Evolutionary conservation across 2,113 vertebrate genomes (phyloP), one percentile per base, ranked within the genome.

Genomic region (Numida meleagris): DNA sequence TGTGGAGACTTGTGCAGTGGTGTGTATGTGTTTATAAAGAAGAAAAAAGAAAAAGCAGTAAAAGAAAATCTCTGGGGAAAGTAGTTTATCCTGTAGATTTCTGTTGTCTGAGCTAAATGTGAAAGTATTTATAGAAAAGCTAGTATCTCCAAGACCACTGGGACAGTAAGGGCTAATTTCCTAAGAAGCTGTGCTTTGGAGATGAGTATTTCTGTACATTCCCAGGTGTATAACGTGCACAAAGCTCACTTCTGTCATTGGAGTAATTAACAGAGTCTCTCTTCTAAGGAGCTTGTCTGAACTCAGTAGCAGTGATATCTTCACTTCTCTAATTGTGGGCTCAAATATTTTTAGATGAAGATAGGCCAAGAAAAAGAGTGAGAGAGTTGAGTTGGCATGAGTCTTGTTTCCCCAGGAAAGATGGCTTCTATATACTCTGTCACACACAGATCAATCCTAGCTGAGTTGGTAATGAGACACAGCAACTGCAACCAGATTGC

Each of bases 321-420:
- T 34, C 51, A 3, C 4, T 59, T 83, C 31, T 58, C 40, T 62
- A 61, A 16, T 34, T 0, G 0, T 1, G 3, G 5, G 7, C 21
- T 87, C 31, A 58, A 46, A 85, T 61, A 23, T 12, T 82, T 4
- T 48, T 81, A 65, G 20, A 68, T n/a, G 27, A 76, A 10, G 7
- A 65, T 1, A 87, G 14, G 12, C 12, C 36, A 92, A 78, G 29
- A 87, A 55, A 62, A 87, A 87, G 17, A 80, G 34, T 59, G 16
- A 46, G n/a, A 53, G 12, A 62, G 4, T n/a, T 3, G 15, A 62
- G 4, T 59, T 20, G 48, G 1, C 45, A 4, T 42, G n/a, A 77
- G 10, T 29, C 13, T 5, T 66, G 8, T 34, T 75, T 79, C 12
- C 24, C 5, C 31, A 42, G 50, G 27, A 55, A 89, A 78, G 15